phyloP scores from a whole-genome alignment of 2,113 vertebrate species.

The Macquaria australasica region DNA sequence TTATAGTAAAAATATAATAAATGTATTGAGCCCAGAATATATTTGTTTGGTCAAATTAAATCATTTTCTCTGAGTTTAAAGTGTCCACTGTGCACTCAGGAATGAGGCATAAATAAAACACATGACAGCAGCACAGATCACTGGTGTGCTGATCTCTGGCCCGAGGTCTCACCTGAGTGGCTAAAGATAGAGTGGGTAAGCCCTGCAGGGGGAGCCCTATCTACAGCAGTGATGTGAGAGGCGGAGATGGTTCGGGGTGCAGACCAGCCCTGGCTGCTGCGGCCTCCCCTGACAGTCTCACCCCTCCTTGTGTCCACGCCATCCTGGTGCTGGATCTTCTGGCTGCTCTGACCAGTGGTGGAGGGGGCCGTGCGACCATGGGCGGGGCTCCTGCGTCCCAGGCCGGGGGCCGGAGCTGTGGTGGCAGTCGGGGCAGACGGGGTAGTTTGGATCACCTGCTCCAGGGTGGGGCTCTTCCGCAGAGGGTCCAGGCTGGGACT shows the following conservation, averaged over 20 bases:
- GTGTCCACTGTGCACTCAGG: neutral
- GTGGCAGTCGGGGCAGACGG: slow-evolving; percentile 78
- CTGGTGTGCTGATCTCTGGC: neutral
- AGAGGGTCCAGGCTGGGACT: slow-evolving; percentile 91
- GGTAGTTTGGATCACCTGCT: slow-evolving; percentile 88
- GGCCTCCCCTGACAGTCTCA: slow-evolving; percentile 68
- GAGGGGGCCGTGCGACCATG: slow-evolving; percentile 55
- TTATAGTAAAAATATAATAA: too few relatives aligned
- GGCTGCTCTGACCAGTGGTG: slow-evolving; percentile 29
- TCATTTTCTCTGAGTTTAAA: neutral
- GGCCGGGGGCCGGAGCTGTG: slow-evolving; percentile 76
- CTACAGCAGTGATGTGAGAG: slow-evolving; percentile 49
- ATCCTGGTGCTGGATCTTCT: slow-evolving; percentile 85
- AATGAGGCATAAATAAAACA: neutral
- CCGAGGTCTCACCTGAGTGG: slow-evolving; percentile 61
- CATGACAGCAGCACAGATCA: neutral
- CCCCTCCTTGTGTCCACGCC: slow-evolving; percentile 89
- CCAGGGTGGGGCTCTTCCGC: slow-evolving; percentile 92
- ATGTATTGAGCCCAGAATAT: neutral
- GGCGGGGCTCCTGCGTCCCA: slow-evolving; percentile 89
- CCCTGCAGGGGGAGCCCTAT: slow-evolving; percentile 46
- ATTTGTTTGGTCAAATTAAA: neutral
- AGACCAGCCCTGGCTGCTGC: slow-evolving; percentile 49
- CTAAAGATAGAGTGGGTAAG: slow-evolving; percentile 49
- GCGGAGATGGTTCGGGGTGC: slow-evolving; percentile 35